Evolutionary conservation across 2,113 vertebrate genomes (phyloP), one percentile per base, ranked within the genome.

Genomic region (Copsychus sechellarum): DNA sequence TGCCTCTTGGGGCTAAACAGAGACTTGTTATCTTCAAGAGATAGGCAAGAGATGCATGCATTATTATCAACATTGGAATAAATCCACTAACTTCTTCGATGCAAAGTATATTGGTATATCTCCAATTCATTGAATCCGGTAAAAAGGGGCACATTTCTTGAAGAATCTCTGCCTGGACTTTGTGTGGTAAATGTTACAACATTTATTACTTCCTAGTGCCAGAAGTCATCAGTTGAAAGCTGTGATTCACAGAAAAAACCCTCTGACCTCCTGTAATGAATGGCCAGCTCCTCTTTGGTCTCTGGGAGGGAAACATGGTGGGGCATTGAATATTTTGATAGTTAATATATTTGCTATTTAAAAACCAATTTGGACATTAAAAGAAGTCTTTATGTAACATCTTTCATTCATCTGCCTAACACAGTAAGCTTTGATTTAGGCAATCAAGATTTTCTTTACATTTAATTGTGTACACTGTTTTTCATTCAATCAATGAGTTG

Each of bases 351-450:
- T 89, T 96, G 87, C 69, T 81, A 85, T 71, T 95, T 96, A 90
- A 97, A 97, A 96, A 84, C 45, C 91, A 97, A 97, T 97, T 97
- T 97, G 92, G 74, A 91, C 73, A 93, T 92, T 94, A 97, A 97
- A 96, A 97, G 76, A 66, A 87, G 18, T 29, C 60, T 97, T 97
- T n/a, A 61, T 93, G 89, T 95, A 97, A 89, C 90, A 95, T 81
- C 93, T 96, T 96, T 97, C 15, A 95, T 95, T 97, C 85, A 95
- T 96, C 91, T 97, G 19, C 66, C 74, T 72, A 92, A 95, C 54
- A 91, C 8, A 92, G 73, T 84, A 95, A 95, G 95, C 94, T 98
- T 98, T 97, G 95, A 98, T 98, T 97, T 95, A 96, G 84, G 92
- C 92, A 97, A 95, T 97, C 96, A 96, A 97, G 97, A 94, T 92